Percentiles rank a stretch among this genome's conserved stretches.
These are phyloP conservation scores for Chrysochloris asiatica DNA, from an alignment of 2,113 vertebrate species.

Conservation along the genomic window DNA sequence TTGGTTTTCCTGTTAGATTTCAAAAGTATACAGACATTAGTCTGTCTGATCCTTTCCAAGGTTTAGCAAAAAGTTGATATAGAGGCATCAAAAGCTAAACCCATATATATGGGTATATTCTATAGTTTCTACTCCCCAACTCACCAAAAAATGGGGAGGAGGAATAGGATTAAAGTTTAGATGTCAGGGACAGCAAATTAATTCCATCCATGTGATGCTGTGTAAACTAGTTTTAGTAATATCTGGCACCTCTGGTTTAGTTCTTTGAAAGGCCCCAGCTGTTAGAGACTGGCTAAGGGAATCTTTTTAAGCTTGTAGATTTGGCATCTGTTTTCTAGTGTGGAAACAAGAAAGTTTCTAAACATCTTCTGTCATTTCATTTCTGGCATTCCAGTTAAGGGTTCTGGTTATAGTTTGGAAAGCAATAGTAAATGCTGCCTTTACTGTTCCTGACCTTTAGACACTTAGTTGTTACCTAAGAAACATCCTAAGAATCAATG, in stretches of 20 bases:
- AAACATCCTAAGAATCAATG: not conserved
- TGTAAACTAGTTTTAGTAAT: not conserved
- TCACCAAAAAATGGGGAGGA: not conserved
- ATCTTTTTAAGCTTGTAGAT: not conserved
- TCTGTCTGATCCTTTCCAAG: not conserved
- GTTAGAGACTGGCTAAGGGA: not conserved
- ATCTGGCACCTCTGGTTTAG: not conserved
- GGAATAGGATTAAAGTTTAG: not conserved
- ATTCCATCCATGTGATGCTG: not conserved
- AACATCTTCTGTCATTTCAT: not conserved
- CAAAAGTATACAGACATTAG: not conserved
- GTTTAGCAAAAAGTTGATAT: not conserved
- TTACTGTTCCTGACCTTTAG: not conserved
- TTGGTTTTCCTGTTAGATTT: not conserved
- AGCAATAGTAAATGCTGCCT: not conserved
- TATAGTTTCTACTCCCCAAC: not conserved
- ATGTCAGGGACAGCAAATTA: not conserved
- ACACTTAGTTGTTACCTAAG: not conserved
- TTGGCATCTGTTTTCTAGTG: slow-evolving; percentile 18
- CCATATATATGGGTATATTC: not conserved
- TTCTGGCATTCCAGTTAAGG: not conserved
- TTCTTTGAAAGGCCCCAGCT: not conserved
- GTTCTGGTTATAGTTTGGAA: not conserved
- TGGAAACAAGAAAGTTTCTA: not conserved
- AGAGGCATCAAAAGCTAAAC: not conserved